Evolutionary conservation across 2,797 vertebrate genomes (phyloP), one percentile per base, ranked within the genome.

Genomic region (Eleutherodactylus coqui): DNA sequence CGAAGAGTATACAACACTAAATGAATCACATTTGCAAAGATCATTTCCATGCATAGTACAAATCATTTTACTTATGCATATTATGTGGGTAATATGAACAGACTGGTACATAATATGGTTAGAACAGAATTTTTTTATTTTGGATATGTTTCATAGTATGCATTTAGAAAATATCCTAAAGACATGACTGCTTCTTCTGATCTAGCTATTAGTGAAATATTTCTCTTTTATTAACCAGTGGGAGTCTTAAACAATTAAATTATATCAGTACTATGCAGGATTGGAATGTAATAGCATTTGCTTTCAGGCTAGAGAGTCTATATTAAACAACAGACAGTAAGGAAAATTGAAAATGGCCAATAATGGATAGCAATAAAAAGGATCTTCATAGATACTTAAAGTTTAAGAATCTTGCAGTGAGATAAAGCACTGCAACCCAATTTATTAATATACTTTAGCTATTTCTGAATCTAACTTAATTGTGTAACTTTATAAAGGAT

Each of bases 1-100:
- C n/a, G 34, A 64, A 24, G 14, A 69, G 27, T 64, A 69, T 82
- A 51, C 17, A 77, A 60, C 60, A 75, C 38, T 55, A 80, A 69
- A 86, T 38, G 64, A 75, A 82, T 58, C 5, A 72, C 27, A 73
- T 85, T 79, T 85, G 13, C 62, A 45, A 43, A 43, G 34, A 85
- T 53, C 79, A 17, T 69, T 27, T 34, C 36, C 73, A 24, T 49
- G 73, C 19, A 77, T 67, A n/a, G 32, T 36, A 21, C 53, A 53
- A 79, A 58, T 21, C n/a, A 53, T 43, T 76, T 67, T 53, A 82
- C 45, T 41, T 7, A 27, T 72, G 80, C 38, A 29, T 58, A 82
- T 55, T 73, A 53, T 72, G 53, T 41, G 4, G 38, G 36, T 51
- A 75, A 60, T 58, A 45, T 11, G 34, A 10, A 75, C 1, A 21